A percentile compares a stretch with the other conserved stretches of the same genome.
These are phyloP conservation scores for Chaetorhynchus papuensis DNA, from an alignment of 2,113 vertebrate genomes.

Conservation along the genomic window DNA sequence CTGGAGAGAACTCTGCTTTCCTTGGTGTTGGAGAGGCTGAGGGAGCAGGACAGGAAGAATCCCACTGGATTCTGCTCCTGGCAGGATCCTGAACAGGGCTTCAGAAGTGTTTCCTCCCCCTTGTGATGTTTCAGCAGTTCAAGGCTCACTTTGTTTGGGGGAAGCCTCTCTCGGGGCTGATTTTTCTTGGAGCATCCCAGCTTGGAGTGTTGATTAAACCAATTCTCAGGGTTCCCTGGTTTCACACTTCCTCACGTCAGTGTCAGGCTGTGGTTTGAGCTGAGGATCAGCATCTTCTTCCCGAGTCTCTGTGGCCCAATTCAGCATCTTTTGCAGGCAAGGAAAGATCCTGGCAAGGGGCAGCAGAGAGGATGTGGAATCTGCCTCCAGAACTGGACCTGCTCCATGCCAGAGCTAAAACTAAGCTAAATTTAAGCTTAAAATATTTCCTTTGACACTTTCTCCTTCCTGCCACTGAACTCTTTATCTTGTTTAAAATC, in stretches of 20 bases:
- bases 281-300: fast-evolving
- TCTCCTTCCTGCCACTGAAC: neutral
- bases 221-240: neutral
- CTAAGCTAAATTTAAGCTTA: neutral
- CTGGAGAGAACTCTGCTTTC: fast-evolving
- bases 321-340: neutral
- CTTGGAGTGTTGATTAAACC: neutral
- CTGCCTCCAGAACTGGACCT: neutral
- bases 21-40: neutral
- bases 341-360: neutral
- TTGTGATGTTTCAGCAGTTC: neutral
- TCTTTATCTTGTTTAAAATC: neutral
- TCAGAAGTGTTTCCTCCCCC: fast-evolving
- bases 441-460: neutral
- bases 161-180: neutral
- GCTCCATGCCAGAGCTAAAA: neutral
- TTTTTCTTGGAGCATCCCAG: neutral
- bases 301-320: neutral
- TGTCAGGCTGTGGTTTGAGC: neutral
- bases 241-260: neutral
- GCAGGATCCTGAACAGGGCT: neutral
- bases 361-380: neutral
- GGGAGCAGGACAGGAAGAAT: neutral
- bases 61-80: neutral
- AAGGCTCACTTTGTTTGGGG: neutral